phyloP scores from a whole-genome alignment of 1,140 invertebrate species.

The Octopus sinensis region DNA sequence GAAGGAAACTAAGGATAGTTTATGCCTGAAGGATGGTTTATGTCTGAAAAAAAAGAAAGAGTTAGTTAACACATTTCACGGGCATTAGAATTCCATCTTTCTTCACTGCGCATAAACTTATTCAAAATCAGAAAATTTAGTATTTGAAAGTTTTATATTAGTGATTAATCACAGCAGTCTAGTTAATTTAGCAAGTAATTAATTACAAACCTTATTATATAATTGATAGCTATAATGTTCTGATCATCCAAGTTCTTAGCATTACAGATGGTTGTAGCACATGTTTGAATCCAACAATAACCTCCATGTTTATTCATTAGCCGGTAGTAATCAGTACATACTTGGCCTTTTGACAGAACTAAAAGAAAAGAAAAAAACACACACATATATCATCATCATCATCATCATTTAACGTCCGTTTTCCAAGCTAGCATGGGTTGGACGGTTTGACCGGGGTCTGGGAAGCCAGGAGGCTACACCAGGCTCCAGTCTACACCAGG shows the following conservation, averaged over 20 bases:
- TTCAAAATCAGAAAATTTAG: no score
- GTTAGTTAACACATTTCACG: not conserved
- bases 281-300: constrained; percentile 93
- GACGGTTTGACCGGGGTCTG: no score
- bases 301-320: constrained; percentile 93
- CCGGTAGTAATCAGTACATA: constrained; percentile 91
- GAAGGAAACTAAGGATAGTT: not conserved
- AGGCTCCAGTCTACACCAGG: no score
- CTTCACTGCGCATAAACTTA: no score
- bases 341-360: constrained; percentile 96
- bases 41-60: not conserved
- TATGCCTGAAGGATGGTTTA: not conserved
- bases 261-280: constrained; percentile 92
- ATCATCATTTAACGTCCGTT: no score
- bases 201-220: constrained; percentile 43
- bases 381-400: no score
- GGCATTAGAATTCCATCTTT: no score
- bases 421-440: no score
- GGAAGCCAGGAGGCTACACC: no score
- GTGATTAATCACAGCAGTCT: no score
- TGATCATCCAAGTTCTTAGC: constrained; percentile 78
- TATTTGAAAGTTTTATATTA: no score
- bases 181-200: not conserved
- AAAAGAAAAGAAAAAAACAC: constrained; percentile 55
- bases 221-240: constrained; percentile 45